Evolutionary conservation across 2,888 invertebrate genomes (phyloP), one percentile per base, ranked within the genome.

Genomic region (Lepidonotus clava): DNA sequence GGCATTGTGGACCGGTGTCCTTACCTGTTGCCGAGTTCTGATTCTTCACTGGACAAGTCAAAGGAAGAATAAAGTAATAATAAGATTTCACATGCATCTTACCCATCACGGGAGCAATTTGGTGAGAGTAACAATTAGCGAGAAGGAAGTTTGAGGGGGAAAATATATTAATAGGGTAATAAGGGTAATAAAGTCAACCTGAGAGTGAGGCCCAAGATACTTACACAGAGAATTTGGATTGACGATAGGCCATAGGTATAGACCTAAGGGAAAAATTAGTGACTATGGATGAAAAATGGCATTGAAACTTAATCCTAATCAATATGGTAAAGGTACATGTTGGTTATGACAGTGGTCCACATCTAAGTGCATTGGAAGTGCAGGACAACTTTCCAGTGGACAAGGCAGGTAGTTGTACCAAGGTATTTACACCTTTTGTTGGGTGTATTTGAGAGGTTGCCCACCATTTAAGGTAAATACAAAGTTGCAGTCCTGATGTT

Each of bases 11-110:
- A 32, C 61, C n/a, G n/a, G n/a, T 51, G 21, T 51, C 51, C 80
- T 80, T 80, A 80, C 80, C 80, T 80, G 80, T 24, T 41, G 80
- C 80, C n/a, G 80, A 80, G 51, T 80, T 80, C 80, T 80, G 80
- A 46, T 41, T 80, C 80, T 80, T 80, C 46, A 80, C 80, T 80
- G 80, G 46, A 46, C 32, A 80, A 32, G 41, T 80, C 46, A 80
- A 80, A 80, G 80, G 32, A 51, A 80, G 51, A 51, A 80, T 41
- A 80, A 46, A 80, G 80, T 46, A 80, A 80, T 41, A 80, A 80
- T 80, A 80, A 80, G 51, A 80, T 28, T 71, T 80, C 28, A 80
- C 80, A 80, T 80, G 80, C 80, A 80, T 80, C 80, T 80, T 80
- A 80, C 46, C 80, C 80, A 38, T 32, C 8, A 71, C 8, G 38